Base-by-base conservation (phyloP, 2,797 vertebrate genomes). In the Pipistrellus pygmaeus region DNA sequence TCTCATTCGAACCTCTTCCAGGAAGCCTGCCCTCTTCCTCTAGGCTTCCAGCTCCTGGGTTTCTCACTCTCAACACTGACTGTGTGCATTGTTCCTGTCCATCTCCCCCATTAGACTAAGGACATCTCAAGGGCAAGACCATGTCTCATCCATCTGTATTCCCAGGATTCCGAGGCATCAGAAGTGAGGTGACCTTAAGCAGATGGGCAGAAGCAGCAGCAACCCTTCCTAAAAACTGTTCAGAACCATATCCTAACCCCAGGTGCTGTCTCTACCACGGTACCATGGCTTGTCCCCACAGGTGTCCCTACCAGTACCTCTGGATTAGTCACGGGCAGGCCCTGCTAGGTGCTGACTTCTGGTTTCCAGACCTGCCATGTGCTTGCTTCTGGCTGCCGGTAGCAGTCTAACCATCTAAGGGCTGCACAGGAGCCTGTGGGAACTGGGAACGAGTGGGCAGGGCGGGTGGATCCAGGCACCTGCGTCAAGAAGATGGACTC, bases 401-500 rank as follows among this genome's bases (percentile, higher is more conserved):
- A 21, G 77, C 30, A 44, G 30, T 41, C 8, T 23, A 53, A 30
- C 30, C 20, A 14, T 10, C 32, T 46, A 35, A 80, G 53, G 71
- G 80, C 17, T 30, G 6, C 9, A 6, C 23, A 73, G 77, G 66
- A 84, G 25, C 41, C 57, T 41, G 12, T 51, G 80, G 77, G 32
- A 30, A 6, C 68, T 44, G 44, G 5, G 21, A 55, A 44, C 17
- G 38, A 30, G 46, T 38, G 72, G 46, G 25, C 27, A 53, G 68
- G 77, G 35, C 25, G 41, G 27, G 30, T 10, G 46, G 53, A 68
- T 15, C 20, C 76, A 87, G 96, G 73, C 71, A 99, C 99, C 99
- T 99, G 98, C 1, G 99, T 99, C 91, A 99, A 94, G 98, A 99
- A 99, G 97, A 99, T 97, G 12, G 95, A 93, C 27, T 98, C 95